These are phyloP conservation scores for Luehdorfia chinensis DNA, from an alignment of 1,140 invertebrate genomes.

Conservation along the genomic window DNA sequence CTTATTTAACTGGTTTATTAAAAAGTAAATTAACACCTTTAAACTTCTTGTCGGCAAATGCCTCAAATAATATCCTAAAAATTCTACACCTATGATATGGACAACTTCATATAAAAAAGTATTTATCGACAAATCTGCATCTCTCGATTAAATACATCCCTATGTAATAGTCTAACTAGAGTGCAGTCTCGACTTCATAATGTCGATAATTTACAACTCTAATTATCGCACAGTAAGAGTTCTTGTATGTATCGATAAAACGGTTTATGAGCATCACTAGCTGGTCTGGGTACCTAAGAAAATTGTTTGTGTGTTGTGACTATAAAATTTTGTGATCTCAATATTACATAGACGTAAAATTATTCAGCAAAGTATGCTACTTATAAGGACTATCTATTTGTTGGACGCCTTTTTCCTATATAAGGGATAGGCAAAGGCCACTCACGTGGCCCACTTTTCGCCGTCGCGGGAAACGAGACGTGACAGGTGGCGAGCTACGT, in stretches of 20 bases:
- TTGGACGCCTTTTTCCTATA: too few species aligned
- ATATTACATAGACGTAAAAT: conserved; percentile 1
- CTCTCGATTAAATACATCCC: conserved; percentile 24
- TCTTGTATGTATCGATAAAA: conserved; percentile 42
- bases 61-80: too few species aligned
- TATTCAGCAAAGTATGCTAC: not conserved
- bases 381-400: not conserved
- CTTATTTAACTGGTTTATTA: too few species aligned
- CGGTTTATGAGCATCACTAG: conserved; percentile 43
- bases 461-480: too few species aligned
- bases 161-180: conserved; percentile 42
- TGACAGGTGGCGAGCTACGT: too few species aligned
- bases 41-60: too few species aligned
- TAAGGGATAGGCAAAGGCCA: too few species aligned
- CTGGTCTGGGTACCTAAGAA: conserved; percentile 3
- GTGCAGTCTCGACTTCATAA: conserved; percentile 67
- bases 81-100: too few species aligned
- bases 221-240: conserved; percentile 42
- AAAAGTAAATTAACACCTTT: too few species aligned
- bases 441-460: too few species aligned
- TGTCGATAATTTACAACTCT: conserved; percentile 62
- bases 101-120: too few species aligned
- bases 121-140: conserved; percentile 19
- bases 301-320: conserved; percentile 6
- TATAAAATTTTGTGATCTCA: conserved; percentile 1